Percentiles rank a stretch among this genome's conserved stretches.
phyloP scores from a whole-genome alignment of 2,888 invertebrate species.

The Tridacna crocea region DNA sequence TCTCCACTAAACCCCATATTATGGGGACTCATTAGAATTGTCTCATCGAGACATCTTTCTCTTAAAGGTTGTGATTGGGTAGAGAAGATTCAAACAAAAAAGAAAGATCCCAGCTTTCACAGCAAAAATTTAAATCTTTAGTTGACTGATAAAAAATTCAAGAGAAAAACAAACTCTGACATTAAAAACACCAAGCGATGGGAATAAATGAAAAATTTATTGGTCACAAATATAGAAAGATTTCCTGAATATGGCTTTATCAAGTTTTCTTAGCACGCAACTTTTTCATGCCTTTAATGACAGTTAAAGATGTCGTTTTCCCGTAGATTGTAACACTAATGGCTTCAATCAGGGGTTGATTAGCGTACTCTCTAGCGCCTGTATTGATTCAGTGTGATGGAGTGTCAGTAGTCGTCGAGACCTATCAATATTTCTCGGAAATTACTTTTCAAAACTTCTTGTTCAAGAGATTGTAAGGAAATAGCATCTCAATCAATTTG shows the following conservation, averaged over 20 bases:
- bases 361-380: slow-evolving; percentile 16
- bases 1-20: too few species aligned
- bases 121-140: too few species aligned
- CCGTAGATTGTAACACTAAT: slow-evolving; percentile 39
- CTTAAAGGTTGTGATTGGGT: too few species aligned
- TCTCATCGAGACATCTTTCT: too few species aligned
- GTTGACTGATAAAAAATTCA: too few species aligned
- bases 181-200: too few species aligned
- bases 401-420: slow-evolving; percentile 8
- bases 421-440: slow-evolving; percentile 22
- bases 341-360: slow-evolving; percentile 42
- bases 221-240: slow-evolving; percentile 21
- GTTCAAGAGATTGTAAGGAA: background rate
- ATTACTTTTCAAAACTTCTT: slow-evolving; percentile 14
- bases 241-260: slow-evolving; percentile 16
- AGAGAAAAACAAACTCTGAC: too few species aligned
- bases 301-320: slow-evolving; percentile 47
- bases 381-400: slow-evolving; percentile 19
- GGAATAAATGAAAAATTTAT: slow-evolving; percentile 2
- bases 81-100: too few species aligned
- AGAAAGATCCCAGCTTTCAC: too few species aligned
- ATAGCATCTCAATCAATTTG: background rate
- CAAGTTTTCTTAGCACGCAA: background rate
- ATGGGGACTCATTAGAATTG: too few species aligned
- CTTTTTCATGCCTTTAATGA: slow-evolving; percentile 18